Percentiles rank a stretch among this genome's conserved stretches.
These are phyloP conservation scores for Peucedramus taeniatus DNA, from an alignment of 2,113 vertebrate genomes.

Conservation along the genomic window DNA sequence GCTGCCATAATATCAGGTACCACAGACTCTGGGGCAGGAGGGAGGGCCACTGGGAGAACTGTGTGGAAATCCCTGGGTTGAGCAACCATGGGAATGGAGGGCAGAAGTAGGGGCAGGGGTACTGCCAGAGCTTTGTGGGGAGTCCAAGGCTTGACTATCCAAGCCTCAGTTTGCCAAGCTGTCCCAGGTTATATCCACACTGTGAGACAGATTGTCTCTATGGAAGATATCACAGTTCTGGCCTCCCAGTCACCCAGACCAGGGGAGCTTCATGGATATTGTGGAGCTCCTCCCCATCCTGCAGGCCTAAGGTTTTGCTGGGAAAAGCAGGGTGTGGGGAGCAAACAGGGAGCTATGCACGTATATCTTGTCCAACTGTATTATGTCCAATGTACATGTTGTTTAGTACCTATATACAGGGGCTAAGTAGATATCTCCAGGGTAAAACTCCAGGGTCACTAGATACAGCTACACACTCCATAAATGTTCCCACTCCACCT, in stretches of 20 bases:
- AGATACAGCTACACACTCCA: background rate
- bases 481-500: background rate
- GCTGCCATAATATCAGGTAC: conserved; percentile 46
- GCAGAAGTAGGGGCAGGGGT: accelerated
- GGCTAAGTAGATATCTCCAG: too few relatives aligned
- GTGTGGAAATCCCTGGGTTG: background rate
- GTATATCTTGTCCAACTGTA: background rate
- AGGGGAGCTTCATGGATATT: background rate
- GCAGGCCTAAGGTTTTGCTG: background rate
- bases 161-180: background rate
- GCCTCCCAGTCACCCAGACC: background rate
- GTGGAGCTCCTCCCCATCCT: background rate
- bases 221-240: background rate
- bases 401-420: background rate
- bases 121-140: background rate
- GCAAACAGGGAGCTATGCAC: background rate
- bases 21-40: background rate
- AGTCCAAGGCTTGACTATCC: background rate
- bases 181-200: background rate
- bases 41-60: background rate
- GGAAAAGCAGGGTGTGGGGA: background rate
- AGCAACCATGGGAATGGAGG: background rate
- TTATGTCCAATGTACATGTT: background rate
- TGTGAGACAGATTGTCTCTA: background rate
- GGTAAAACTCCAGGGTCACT: background rate